Evolutionary conservation across 2,113 vertebrate species (phyloP), one percentile per base, ranked within the genome.

Genomic region (Passer montanus): DNA sequence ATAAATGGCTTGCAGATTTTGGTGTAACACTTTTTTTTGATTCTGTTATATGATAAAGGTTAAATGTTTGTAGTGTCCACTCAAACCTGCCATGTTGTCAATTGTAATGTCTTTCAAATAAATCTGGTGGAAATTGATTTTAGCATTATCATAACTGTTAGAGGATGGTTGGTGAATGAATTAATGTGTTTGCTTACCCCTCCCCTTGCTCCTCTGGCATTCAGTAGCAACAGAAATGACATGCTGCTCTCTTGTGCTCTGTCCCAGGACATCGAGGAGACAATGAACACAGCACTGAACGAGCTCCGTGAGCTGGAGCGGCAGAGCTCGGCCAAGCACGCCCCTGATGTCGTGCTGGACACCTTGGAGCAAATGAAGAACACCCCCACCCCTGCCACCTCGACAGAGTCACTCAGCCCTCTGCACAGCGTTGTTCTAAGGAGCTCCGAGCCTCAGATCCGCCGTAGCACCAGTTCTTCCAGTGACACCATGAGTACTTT

Each of bases 281-380:
- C 99, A 0, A 99, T 99, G 99, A 99, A 99, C 98, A 99, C 99
- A 0, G 99, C 99, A 9, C 98, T 99, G 96, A 99, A 99, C 0
- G 99, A 99, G 97, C 98, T 99, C 53, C 99, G 99, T 4, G 99
- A 99, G 97, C 98, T 99, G 93, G 99, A 99, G 97, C 98, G 99
- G 59, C 99, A 99, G 97, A 99, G 99, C 93, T 99, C 99, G 0
- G 99, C 98, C 7, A 99, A 99, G 92, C 99, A 99, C 1, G 98
- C 99, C 41, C 99, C 99, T 0, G 99, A 99, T 8, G 99, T 99
- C 19, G 99, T 99, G 96, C 97, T 99, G 98, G 99, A 99, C 97
- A 99, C 99, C 70, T 95, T 99, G 97, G 99, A 99, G 94, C 99
- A 99, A 95, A 97, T 99, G 96, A 99, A 98, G 59, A 99, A 96